Percentiles rank a stretch among this genome's conserved stretches.
phyloP scores from a whole-genome alignment of 2,888 invertebrate species.

The Hydropsyche betteni region DNA sequence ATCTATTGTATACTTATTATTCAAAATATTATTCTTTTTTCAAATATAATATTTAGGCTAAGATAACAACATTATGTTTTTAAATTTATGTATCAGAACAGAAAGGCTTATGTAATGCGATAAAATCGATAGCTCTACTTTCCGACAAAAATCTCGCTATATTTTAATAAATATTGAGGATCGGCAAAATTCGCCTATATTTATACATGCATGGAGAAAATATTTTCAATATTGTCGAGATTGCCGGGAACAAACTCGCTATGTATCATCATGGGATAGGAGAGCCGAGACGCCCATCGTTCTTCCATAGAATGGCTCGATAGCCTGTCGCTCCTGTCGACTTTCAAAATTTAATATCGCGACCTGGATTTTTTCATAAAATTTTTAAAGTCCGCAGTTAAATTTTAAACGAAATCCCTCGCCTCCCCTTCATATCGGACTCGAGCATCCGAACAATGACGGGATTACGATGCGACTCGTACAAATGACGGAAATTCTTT shows the following conservation, averaged over 20 bases:
- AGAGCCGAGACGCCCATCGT: conserved; percentile 28
- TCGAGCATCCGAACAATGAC: conserved; percentile 20
- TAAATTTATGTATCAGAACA: too few relatives aligned
- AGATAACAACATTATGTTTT: too few relatives aligned
- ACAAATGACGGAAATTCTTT: not conserved
- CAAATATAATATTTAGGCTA: not conserved
- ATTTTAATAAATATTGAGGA: conserved; percentile 11
- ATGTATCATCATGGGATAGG: conserved; percentile 35
- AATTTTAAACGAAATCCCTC: conserved; percentile 26
- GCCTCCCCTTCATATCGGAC: not conserved
- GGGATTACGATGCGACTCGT: conserved; percentile 25
- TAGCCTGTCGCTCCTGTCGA: conserved; percentile 56
- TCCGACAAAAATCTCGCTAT: not conserved
- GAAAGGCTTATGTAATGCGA: too few relatives aligned
- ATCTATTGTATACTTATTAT: too few relatives aligned
- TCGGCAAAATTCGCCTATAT: not conserved
- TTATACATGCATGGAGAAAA: conserved; percentile 24
- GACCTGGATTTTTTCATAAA: conserved; percentile 54
- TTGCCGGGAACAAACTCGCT: conserved; percentile 27
- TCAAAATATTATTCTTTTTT: too few relatives aligned
- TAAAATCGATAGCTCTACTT: not conserved
- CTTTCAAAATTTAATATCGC: conserved; percentile 66
- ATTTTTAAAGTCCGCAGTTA: conserved; percentile 37
- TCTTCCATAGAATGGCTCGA: conserved; percentile 32
- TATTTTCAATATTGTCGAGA: conserved; percentile 40